Percentiles rank a stretch among this genome's conserved stretches.
phyloP scores from a whole-genome alignment of 2,113 vertebrate species.

The Hypomesus transpacificus region DNA sequence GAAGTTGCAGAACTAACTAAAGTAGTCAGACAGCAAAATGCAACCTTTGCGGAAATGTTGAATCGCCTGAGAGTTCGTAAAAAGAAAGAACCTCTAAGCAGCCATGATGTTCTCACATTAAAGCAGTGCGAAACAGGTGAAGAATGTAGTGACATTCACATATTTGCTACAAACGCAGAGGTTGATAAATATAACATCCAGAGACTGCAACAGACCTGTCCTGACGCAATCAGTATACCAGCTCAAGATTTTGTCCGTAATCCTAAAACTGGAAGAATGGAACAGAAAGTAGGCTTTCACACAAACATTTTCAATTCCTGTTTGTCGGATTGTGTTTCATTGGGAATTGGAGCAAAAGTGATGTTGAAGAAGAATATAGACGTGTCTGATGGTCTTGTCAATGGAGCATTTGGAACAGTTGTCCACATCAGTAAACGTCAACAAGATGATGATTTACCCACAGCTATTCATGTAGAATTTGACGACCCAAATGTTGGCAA shows the following conservation, averaged over 20 bases:
- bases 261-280: constrained; percentile 7
- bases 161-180: constrained; percentile 7
- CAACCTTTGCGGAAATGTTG: constrained; percentile 20
- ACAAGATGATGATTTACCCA: too few relatives aligned
- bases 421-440: not conserved
- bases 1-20: constrained; percentile 7
- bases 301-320: not conserved
- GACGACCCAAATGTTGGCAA: too few relatives aligned
- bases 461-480: too few relatives aligned
- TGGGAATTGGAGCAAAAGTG: constrained; percentile 1
- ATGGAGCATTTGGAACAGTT: not conserved
- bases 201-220: not conserved
- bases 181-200: constrained; percentile 21
- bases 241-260: constrained; percentile 11
- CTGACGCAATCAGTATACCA: constrained; percentile 1
- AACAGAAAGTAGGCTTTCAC: not conserved
- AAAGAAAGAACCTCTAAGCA: not conserved
- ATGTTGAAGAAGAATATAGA: too few relatives aligned
- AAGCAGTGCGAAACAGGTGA: constrained; percentile 15
- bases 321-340: not conserved
- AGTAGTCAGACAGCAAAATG: constrained; percentile 22
- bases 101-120: constrained; percentile 8
- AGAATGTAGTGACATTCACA: constrained; percentile 1
- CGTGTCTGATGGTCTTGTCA: too few relatives aligned
- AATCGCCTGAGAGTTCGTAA: too few relatives aligned